Base-by-base conservation (phyloP, 2,888 invertebrate species). In the Nipponacmea schrenckii region DNA sequence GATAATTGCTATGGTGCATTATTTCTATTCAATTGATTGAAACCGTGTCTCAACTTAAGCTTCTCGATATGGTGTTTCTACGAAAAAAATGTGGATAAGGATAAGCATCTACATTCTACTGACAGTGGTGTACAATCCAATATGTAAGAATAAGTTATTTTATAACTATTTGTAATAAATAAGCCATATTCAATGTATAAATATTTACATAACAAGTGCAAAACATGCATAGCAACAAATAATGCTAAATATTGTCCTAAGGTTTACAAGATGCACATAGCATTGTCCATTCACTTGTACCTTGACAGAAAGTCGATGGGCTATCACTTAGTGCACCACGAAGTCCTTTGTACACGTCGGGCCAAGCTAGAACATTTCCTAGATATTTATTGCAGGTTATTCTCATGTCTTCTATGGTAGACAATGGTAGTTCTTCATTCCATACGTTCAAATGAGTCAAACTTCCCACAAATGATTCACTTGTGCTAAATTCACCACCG, bases 401-500 rank as follows among this genome's bases (percentile, higher is more conserved):
- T 63, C 84, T 79, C 69, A 89, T 77, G 2, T 70, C 46, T 0
- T 81, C 79, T 3, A 93, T 89, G 69, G 91, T 89, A 3, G 87
- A 81, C 0, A 87, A 79, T 0, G 86, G 82, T 24, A 93, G 84
- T 68, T 89, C 86, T 62, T 81, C 83, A 62, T 91, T 90, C 93
- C 93, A 93, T 50, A 93, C 84, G 82, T 93, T 92, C 5, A 93
- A 83, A 74, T 91, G 90, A 1, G 92, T 90, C 72, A 93, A 87
- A 76, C 90, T 90, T 3, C 93, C 93, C n/a, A 93, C 86, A 83
- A 92, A 93, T 0, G 93, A 91, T 87, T 93, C 93, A 0, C 91
- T 90, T 76, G 92, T 91, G 77, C 92, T 93, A 83, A 93, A 93
- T 70, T 90, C 91, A 2, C 92, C 92, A 0, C 92, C 92, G 7